phyloP scores from a whole-genome alignment of 2,797 vertebrate species.

The Chiloscyllium punctatum region DNA sequence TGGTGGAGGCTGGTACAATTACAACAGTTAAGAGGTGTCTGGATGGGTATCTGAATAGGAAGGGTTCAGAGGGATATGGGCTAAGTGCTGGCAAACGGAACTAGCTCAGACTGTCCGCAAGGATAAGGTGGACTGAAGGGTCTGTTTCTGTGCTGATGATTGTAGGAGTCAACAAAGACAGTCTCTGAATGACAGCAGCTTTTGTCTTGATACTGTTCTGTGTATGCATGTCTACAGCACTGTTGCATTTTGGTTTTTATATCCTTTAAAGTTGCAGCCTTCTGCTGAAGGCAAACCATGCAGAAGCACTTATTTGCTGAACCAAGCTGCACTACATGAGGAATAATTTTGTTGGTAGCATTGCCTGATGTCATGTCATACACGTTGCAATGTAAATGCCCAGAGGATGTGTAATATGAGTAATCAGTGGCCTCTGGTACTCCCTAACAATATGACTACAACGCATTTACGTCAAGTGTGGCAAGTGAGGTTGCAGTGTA shows the following conservation, averaged over 20 bases:
- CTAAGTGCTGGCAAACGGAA: no score
- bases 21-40: no score
- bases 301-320: background rate
- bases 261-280: background rate
- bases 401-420: background rate
- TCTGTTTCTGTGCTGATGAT: no score
- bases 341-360: background rate
- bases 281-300: background rate
- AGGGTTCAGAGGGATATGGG: no score
- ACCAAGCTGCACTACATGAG: background rate
- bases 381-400: background rate
- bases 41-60: no score
- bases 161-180: background rate
- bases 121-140: no score
- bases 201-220: no score
- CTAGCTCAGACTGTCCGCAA: no score
- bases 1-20: no score
- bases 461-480: background rate
- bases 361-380: background rate
- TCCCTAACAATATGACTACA: background rate
- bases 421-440: background rate
- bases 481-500: background rate
- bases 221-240: background rate
- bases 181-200: background rate
- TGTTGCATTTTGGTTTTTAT: background rate